Evolutionary conservation across 2,113 vertebrate species (phyloP).

Genomic region (Oncorhynchus gorbuscha): DNA sequence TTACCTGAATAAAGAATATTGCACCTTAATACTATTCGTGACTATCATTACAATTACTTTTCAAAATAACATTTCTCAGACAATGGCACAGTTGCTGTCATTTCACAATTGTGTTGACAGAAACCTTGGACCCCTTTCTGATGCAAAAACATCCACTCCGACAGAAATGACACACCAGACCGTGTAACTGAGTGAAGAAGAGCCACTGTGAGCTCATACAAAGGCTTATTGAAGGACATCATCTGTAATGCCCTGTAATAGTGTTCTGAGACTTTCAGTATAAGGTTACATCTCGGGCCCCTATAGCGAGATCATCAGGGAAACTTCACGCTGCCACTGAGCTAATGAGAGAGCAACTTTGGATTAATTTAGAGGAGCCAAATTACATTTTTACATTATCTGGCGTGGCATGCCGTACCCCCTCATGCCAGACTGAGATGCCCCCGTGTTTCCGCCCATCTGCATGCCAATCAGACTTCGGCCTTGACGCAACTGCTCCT

Average conservation of each 20-base stretch:
- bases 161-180: background rate
- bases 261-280: background rate
- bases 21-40: background rate
- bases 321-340: background rate
- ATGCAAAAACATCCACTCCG: background rate
- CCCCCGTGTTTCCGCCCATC: constrained; percentile 85
- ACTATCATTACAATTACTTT: background rate
- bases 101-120: background rate
- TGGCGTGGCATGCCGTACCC: constrained; percentile 84
- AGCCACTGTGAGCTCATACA: background rate
- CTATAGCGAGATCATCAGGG: background rate
- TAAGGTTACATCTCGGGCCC: background rate
- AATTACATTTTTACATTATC: constrained; percentile 71
- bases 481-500: constrained; percentile 83
- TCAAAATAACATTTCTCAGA: background rate
- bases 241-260: background rate
- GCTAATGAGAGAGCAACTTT: background rate
- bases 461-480: constrained; percentile 83
- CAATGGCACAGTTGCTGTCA: background rate
- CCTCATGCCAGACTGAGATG: constrained; percentile 78
- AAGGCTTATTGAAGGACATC: background rate
- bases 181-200: background rate
- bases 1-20: background rate
- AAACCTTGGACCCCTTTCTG: background rate
- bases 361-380: background rate